phyloP scores from a whole-genome alignment of 2,888 invertebrate genomes.

The Rhagonycha fulva region DNA sequence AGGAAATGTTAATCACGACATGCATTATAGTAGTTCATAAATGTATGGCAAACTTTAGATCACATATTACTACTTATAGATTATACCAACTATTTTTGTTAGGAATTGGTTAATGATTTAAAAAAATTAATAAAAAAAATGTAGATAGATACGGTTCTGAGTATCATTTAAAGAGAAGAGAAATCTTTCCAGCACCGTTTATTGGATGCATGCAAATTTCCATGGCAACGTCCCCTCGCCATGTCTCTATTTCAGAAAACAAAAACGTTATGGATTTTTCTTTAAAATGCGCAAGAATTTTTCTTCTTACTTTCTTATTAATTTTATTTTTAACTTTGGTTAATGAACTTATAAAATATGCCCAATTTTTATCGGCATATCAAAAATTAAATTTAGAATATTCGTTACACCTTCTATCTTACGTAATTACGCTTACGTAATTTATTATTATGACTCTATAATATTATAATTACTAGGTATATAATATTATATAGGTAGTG shows the following conservation, averaged over 20 bases:
- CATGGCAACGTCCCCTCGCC: conserved; percentile 52
- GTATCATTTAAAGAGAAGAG: conserved; percentile 29
- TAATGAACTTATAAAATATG: not conserved
- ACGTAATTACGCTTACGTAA: too few species aligned
- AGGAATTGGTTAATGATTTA: not conserved
- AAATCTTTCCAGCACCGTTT: conserved; percentile 41
- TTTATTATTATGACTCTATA: too few species aligned
- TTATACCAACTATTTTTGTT: not conserved
- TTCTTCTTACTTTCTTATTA: conserved; percentile 24
- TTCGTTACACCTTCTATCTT: not conserved
- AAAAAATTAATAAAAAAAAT: not conserved
- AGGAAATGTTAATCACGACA: too few species aligned
- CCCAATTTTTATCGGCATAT: not conserved
- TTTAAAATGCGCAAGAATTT: conserved; percentile 45
- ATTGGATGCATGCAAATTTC: conserved; percentile 56
- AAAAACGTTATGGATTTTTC: conserved; percentile 54
- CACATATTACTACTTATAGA: too few species aligned
- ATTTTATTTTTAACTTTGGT: conserved; percentile 11
- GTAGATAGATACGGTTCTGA: conserved; percentile 15
- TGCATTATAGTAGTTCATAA: too few species aligned
- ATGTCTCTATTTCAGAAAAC: conserved; percentile 52
- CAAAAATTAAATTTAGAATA: not conserved
- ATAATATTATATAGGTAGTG: too few species aligned
- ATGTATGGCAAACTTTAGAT: not conserved
- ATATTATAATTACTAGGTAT: too few species aligned